Base-by-base conservation (phyloP, 2,888 invertebrate genomes). In the Psylliodes chrysocephalus region DNA sequence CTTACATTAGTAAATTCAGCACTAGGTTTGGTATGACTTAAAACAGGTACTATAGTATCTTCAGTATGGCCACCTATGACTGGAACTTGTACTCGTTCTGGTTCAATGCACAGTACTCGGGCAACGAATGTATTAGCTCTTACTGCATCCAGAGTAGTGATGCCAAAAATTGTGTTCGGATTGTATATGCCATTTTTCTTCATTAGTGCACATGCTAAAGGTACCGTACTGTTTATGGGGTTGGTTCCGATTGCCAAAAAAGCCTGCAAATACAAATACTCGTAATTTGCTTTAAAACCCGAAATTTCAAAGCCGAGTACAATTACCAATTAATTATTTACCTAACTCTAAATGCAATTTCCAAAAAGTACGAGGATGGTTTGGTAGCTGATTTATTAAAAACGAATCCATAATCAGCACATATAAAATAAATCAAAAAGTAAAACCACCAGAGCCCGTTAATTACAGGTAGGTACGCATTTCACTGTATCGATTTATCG, bases 41-140 rank as follows among this genome's bases (percentile, higher is more conserved):
- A 85, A 14, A 95, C 82, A 0, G 94, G 94, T 17, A 95, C 86
- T 67, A 90, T 89, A 1, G 93, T 93, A 66, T 87, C 86, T 10
- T 89, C 86, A 15, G 90, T 88, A 79, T 91, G 90, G 0, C 95
- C 95, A 28, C 94, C 93, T 53, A 89, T 84, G 0, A 94, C 90
- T 0, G 94, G 94, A 6, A 93, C 89, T 68, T 84, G 81, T 8
- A 92, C 89, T 67, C 86, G 84, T 66, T 86, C 83, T 0, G 92
- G 89, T 69, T 88, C 86, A 38, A 91, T 71, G 0, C 86, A 86
- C 78, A 89, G 81, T 12, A 87, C 85, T 67, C 88, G 85, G 1
- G 93, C 90, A 35, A 90, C 89, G 75, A 94, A 87, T n/a, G 89
- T 86, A 77, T 91, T 91, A 0, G 93, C 89, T 72, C 93, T 85